Percentiles rank a stretch among this genome's conserved stretches.
phyloP scores from a whole-genome alignment of 1,140 invertebrate genomes.

The Euschistus heros region DNA sequence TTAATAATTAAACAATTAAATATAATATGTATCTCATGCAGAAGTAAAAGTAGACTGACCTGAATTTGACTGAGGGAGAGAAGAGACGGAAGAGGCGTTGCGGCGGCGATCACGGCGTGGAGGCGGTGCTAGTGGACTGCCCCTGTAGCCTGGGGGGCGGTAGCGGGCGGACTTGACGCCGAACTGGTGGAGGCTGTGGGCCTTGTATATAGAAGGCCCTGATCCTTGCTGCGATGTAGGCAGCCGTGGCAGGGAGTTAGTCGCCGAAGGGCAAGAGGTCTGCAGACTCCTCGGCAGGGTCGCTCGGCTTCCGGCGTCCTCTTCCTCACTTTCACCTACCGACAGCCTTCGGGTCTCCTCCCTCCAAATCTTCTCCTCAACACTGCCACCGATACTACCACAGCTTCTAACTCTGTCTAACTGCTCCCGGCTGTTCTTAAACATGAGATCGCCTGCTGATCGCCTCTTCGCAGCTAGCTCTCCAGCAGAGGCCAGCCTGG shows the following conservation, averaged over 20 bases:
- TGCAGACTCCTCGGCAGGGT: slow-evolving; percentile 50
- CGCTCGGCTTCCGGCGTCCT: slow-evolving; percentile 39
- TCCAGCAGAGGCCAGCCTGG: slow-evolving; percentile 49
- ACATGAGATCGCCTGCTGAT: slow-evolving; percentile 65
- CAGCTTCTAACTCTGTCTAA: slow-evolving; percentile 65
- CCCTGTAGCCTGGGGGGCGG: slow-evolving; percentile 62
- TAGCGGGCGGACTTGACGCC: slow-evolving; percentile 71
- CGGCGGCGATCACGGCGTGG: slow-evolving; percentile 15
- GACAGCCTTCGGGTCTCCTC: slow-evolving; percentile 53
- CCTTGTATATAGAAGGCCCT: slow-evolving; percentile 51
- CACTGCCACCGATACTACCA: slow-evolving; percentile 65
- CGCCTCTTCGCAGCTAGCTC: slow-evolving; percentile 58
- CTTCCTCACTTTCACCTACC: slow-evolving; percentile 51
- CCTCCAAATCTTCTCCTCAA: slow-evolving; percentile 44
- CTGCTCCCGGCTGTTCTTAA: slow-evolving; percentile 62
- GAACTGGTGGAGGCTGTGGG: slow-evolving; percentile 46
- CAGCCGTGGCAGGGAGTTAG: slow-evolving; percentile 43
- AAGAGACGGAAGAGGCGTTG: background rate
- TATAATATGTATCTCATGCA: too few relatives aligned
- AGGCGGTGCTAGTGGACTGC: slow-evolving; percentile 35
- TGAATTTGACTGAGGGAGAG: background rate
- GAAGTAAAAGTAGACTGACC: background rate
- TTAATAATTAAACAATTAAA: too few relatives aligned
- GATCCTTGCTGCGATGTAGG: slow-evolving; percentile 34
- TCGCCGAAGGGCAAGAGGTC: slow-evolving; percentile 44